Percentiles rank a stretch among this genome's conserved stretches.
Conservation (phyloP, 1,140 invertebrate genomes). For the Ericerus pela region DNA sequence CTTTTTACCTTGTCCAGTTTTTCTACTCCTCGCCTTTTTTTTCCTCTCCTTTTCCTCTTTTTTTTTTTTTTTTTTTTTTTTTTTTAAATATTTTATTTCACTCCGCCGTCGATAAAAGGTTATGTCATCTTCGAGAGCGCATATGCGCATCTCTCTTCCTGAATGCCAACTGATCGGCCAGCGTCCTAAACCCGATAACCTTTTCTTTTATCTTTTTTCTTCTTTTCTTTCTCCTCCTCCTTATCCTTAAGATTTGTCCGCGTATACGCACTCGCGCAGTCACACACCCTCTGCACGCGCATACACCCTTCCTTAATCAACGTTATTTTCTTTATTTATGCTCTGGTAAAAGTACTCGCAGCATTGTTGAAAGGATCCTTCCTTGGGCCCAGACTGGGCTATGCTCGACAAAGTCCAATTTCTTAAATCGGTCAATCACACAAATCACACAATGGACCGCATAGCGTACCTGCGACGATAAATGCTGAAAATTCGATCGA, state of each 20-base stretch:
- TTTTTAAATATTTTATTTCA: too few species aligned
- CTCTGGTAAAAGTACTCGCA: background rate
- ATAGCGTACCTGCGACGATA: too few species aligned
- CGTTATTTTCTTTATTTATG: background rate
- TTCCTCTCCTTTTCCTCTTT: too few species aligned
- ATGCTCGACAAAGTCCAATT: slow-evolving; percentile 6
- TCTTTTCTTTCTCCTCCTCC: background rate
- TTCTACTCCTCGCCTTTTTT: background rate
- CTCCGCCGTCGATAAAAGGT: slow-evolving; percentile 10
- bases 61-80: too few species aligned
- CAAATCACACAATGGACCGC: too few species aligned
- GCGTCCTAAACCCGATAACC: too few species aligned
- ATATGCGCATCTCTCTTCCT: background rate
- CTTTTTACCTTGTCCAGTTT: slow-evolving; percentile 9
- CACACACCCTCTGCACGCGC: too few species aligned
- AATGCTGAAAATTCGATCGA: too few species aligned
- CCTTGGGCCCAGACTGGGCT: background rate
- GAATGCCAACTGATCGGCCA: background rate
- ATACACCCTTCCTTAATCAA: slow-evolving; percentile 9
- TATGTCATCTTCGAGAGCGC: slow-evolving; percentile 6
- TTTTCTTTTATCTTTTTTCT: too few species aligned
- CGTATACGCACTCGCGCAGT: too few species aligned
- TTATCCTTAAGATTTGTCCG: background rate
- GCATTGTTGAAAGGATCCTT: background rate
- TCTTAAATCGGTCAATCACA: slow-evolving; percentile 7